phyloP scores from a whole-genome alignment of 2,797 vertebrate genomes.

The Pangasius krempfi region DNA sequence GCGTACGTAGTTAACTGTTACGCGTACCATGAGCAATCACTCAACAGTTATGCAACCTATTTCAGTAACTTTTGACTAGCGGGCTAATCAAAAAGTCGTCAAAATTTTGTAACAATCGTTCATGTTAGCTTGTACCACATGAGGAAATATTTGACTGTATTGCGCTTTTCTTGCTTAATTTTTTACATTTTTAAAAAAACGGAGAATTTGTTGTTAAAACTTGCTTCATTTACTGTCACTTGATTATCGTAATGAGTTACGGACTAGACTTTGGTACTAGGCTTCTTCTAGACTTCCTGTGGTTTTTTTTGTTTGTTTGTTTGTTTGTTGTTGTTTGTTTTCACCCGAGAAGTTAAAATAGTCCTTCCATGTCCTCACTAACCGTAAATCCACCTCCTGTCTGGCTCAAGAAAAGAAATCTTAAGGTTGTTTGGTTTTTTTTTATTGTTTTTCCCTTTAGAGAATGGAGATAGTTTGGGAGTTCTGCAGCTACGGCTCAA shows the following conservation, averaged over 20 bases:
- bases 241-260: background rate
- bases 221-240: background rate
- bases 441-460: conserved; percentile 65
- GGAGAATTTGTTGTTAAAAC: background rate
- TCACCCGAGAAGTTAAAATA: background rate
- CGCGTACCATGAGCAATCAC: background rate
- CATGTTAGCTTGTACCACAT: background rate
- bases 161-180: background rate
- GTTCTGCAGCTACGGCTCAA: conserved; percentile 81
- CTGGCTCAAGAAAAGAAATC: background rate
- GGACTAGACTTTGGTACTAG: background rate
- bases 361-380: background rate
- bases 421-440: background rate
- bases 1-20: background rate
- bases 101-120: background rate
- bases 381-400: background rate
- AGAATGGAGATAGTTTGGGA: conserved; percentile 77
- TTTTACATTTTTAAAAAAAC: background rate
- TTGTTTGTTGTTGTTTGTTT: background rate
- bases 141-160: background rate
- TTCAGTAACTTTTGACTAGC: background rate
- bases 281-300: background rate
- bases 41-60: background rate
- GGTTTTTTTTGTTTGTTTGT: too few relatives aligned
- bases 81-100: background rate